Percentiles rank a stretch among this genome's conserved stretches.
phyloP scores from a whole-genome alignment of 2,888 invertebrate genomes.

The Drosophila cognata region DNA sequence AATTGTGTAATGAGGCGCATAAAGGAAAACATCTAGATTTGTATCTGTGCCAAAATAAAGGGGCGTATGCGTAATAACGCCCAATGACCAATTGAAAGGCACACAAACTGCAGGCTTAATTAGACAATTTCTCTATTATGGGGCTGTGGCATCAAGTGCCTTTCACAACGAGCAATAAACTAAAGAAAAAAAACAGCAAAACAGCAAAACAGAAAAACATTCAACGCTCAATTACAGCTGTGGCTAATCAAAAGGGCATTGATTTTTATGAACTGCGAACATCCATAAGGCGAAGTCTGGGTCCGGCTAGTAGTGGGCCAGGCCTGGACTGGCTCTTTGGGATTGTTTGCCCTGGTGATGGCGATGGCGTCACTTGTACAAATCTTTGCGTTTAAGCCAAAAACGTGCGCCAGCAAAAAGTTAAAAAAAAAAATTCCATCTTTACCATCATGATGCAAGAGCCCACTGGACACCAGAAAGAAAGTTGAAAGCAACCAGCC shows the following conservation, averaged over 20 bases:
- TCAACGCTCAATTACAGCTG: constrained; percentile 67
- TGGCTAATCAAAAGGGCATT: constrained; percentile 80
- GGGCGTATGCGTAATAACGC: constrained; percentile 73
- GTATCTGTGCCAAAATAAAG: constrained; percentile 2
- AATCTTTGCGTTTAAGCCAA: constrained; percentile 76
- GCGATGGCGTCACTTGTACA: constrained; percentile 70
- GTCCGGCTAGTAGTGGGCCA: constrained; percentile 16
- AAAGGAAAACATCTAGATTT: constrained; percentile 34
- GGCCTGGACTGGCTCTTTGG: constrained; percentile 23
- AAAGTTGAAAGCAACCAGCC: constrained; percentile 59
- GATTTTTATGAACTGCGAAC: constrained; percentile 76
- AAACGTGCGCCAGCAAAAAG: constrained; percentile 64
- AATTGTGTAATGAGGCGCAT: constrained; percentile 58
- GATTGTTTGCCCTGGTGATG: constrained; percentile 58
- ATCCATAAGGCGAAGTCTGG: constrained; percentile 33
- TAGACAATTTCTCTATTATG: constrained; percentile 79
- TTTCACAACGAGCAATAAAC: constrained; percentile 61
- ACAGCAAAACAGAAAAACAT: constrained; percentile 6
- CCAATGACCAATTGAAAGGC: constrained; percentile 60
- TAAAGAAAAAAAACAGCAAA: not conserved
- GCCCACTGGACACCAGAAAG: constrained; percentile 54
- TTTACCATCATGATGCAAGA: constrained; percentile 70
- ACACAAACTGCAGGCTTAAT: constrained; percentile 51
- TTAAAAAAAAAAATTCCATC: constrained; percentile 10
- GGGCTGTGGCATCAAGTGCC: constrained; percentile 35